Percentiles rank a stretch among this genome's conserved stretches.
These are phyloP conservation scores for Tipula unca DNA, from an alignment of 2,888 invertebrate genomes.

Conservation along the genomic window DNA sequence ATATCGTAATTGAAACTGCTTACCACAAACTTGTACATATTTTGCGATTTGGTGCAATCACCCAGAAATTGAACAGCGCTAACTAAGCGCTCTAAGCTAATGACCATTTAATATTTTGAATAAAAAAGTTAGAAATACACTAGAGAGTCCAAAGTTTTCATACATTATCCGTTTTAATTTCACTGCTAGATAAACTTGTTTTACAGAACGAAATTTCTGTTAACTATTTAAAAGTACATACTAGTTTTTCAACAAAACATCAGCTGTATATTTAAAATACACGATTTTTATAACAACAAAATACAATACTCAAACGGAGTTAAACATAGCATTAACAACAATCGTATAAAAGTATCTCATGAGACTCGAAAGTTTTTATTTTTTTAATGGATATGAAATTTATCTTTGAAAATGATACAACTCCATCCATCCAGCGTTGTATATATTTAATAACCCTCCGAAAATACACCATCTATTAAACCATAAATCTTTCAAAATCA, in stretches of 20 bases:
- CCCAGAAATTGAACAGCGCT: too few relatives aligned
- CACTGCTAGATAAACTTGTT: too few relatives aligned
- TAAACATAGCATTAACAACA: neutral
- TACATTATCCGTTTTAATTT: too few relatives aligned
- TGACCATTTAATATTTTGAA: too few relatives aligned
- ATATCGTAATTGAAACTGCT: too few relatives aligned
- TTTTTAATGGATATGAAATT: neutral
- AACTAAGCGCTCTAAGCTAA: too few relatives aligned
- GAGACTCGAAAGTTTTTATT: neutral
- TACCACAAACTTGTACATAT: too few relatives aligned
- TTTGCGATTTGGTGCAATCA: too few relatives aligned
- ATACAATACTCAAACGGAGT: neutral
- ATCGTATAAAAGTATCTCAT: neutral
- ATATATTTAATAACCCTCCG: neutral
- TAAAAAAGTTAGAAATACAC: too few relatives aligned
- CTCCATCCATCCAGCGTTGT: neutral
- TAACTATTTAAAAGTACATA: neutral
- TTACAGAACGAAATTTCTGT: too few relatives aligned
- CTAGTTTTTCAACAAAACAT: neutral
- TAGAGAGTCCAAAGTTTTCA: too few relatives aligned
- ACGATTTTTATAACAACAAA: neutral
- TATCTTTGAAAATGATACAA: neutral
- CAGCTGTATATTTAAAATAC: neutral
- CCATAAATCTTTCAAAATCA: neutral
- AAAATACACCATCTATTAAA: neutral